These are phyloP conservation scores for Andrena fulva DNA, from an alignment of 2,888 invertebrate species.

Conservation along the genomic window DNA sequence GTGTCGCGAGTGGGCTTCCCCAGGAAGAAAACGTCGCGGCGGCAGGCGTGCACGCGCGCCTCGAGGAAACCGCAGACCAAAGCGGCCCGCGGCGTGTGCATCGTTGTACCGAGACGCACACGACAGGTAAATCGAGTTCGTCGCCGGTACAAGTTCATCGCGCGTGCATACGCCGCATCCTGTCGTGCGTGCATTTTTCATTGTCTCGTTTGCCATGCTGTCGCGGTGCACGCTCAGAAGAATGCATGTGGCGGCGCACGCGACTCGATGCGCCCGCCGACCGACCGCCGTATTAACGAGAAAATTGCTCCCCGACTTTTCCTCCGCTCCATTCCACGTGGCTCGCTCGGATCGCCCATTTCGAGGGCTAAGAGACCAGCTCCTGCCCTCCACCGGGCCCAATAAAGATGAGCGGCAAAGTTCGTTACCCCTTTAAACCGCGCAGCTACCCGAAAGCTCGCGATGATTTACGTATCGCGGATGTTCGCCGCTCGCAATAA, in stretches of 20 bases:
- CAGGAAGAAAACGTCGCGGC: not conserved
- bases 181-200: constrained; percentile 77
- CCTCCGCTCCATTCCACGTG: constrained; percentile 1
- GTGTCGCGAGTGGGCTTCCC: not conserved
- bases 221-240: constrained; percentile 51
- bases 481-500: not conserved
- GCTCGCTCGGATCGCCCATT: constrained; percentile 1
- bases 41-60: constrained; percentile 22
- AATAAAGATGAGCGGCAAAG: no score
- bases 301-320: constrained; percentile 72
- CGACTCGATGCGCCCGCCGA: constrained; percentile 57
- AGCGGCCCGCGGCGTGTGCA: constrained; percentile 1
- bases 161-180: constrained; percentile 41
- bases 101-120: constrained; percentile 20
- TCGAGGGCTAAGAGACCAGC: not conserved
- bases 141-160: constrained; percentile 59
- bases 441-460: not conserved
- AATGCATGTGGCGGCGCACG: constrained; percentile 59
- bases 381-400: no score
- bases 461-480: not conserved
- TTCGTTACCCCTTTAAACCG: no score
- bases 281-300: constrained; percentile 77
- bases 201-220: constrained; percentile 72
- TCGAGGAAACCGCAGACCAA: constrained; percentile 39
- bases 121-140: constrained; percentile 48